Conservation (phyloP, 2,113 vertebrate genomes). For the Tragelaphus buxtoni region DNA sequence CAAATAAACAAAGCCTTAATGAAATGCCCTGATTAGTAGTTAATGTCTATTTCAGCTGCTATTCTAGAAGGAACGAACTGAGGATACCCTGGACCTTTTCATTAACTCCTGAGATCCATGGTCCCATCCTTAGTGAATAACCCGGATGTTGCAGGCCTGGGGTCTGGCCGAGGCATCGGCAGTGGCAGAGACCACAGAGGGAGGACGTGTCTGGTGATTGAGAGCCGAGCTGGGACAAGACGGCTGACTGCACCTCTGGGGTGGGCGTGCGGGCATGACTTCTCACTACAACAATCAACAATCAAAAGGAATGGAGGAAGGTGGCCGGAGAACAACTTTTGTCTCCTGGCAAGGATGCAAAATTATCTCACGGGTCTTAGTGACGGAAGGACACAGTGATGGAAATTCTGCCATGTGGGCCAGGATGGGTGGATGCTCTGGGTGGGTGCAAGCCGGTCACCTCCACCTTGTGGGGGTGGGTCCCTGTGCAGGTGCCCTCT, state of each 20-base stretch:
- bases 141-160: neutral
- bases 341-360: neutral
- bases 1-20: neutral
- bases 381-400: neutral
- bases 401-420: neutral
- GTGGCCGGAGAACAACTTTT: neutral
- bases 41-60: neutral
- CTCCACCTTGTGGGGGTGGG: neutral
- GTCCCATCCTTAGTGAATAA: neutral
- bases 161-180: fast-evolving
- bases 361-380: no score
- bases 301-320: neutral
- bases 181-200: fast-evolving
- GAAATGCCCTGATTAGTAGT: neutral
- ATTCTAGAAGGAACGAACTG: neutral
- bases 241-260: fast-evolving
- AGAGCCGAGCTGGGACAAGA: fast-evolving
- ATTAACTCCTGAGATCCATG: neutral
- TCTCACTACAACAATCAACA: neutral
- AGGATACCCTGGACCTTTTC: neutral
- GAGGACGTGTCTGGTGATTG: fast-evolving
- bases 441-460: neutral
- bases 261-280: fast-evolving
- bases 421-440: neutral
- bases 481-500: neutral